Evolutionary conservation across 2,113 vertebrate species (phyloP).

Genomic region (Tetrax tetrax): DNA sequence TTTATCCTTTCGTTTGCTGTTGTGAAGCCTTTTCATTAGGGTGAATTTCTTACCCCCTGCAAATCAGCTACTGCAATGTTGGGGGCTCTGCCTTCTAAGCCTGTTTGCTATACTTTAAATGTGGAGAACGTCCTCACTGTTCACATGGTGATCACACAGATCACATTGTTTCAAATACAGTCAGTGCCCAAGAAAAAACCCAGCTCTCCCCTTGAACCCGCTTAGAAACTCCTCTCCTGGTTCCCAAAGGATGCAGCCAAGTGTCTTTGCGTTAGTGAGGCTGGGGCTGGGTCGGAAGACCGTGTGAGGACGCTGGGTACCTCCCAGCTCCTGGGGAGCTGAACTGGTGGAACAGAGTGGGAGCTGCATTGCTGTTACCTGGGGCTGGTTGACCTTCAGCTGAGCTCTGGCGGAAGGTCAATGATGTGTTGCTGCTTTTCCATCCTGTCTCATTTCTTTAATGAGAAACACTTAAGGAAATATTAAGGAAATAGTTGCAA

Average conservation of each 20-base stretch:
- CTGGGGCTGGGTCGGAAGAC: not conserved
- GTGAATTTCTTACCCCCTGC: not conserved
- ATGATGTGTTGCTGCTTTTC: not conserved
- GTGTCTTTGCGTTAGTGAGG: not conserved
- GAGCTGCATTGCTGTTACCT: not conserved
- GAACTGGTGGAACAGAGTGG: not conserved
- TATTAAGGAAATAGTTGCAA: constrained; percentile 22
- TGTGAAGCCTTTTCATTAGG: not conserved
- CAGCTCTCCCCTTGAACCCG: not conserved
- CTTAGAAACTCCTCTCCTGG: not conserved
- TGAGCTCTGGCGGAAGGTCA: not conserved
- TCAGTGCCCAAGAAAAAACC: not conserved
- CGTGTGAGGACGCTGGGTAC: not conserved
- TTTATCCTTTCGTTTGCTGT: not conserved
- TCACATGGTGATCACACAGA: not conserved
- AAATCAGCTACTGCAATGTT: not conserved
- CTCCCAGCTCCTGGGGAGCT: not conserved
- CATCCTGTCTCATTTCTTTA: not conserved
- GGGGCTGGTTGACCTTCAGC: not conserved
- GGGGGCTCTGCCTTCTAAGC: not conserved
- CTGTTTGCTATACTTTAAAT: not conserved
- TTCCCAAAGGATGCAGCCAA: not conserved
- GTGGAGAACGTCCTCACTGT: not conserved
- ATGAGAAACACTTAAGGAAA: constrained; percentile 5
- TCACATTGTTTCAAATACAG: not conserved